A percentile compares a stretch with the other conserved stretches of the same genome.
Evolutionary conservation across 2,113 vertebrate genomes (phyloP).

Genomic region (Nycticorax nycticorax): DNA sequence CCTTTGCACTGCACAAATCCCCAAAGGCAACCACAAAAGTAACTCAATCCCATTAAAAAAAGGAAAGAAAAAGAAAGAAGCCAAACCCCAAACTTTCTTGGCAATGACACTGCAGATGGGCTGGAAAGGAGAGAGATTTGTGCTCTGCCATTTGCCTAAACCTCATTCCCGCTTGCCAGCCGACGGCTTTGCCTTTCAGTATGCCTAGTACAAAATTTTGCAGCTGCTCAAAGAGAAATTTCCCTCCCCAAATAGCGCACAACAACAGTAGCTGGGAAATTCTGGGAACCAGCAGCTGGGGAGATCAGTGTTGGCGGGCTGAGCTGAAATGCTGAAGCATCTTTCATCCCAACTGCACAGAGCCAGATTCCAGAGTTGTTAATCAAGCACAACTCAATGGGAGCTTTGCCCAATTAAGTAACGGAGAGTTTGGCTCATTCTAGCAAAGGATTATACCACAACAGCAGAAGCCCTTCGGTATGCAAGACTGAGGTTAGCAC

Average conservation of each 20-base stretch:
- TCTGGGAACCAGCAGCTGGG: constrained; percentile 16
- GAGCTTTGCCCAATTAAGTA: constrained; percentile 27
- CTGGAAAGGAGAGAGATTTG: not conserved
- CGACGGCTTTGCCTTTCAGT: not conserved
- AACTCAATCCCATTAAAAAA: not conserved
- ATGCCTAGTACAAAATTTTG: not conserved
- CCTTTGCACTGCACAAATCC: not conserved
- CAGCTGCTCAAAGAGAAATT: not conserved
- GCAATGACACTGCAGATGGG: not conserved
- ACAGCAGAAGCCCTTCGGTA: not conserved
- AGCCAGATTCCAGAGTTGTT: constrained; percentile 9
- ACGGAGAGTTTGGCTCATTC: not conserved
- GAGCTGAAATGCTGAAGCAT: not conserved
- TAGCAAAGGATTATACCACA: not conserved
- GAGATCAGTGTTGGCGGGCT: not conserved
- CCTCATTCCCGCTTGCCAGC: not conserved
- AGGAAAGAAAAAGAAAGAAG: not conserved
- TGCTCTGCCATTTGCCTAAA: not conserved
- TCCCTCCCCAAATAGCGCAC: not conserved
- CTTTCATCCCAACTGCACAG: not conserved
- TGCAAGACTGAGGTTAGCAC: not conserved
- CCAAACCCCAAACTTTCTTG: not conserved
- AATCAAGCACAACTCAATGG: not conserved
- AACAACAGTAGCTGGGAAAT: constrained; percentile 7
- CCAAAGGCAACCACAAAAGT: not conserved